Percentiles rank a stretch among this genome's conserved stretches.
Conservation (phyloP, 2,113 vertebrate genomes). For the Tragelaphus strepsiceros region DNA sequence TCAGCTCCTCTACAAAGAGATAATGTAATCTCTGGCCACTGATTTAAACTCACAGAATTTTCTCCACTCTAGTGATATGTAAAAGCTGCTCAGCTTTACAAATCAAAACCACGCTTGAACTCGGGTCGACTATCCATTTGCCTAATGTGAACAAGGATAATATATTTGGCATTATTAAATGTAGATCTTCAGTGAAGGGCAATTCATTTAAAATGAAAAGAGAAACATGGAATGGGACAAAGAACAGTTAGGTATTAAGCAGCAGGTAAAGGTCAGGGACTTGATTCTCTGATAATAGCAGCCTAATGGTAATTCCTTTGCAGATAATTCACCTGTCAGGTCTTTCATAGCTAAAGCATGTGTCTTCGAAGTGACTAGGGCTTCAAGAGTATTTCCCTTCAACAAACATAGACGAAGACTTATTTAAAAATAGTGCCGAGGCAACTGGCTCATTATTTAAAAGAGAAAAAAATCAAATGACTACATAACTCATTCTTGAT, state of each 20-base stretch:
- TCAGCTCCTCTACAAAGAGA: slow-evolving; percentile 25
- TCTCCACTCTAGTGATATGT: slow-evolving; percentile 12
- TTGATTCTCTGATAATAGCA: slow-evolving; percentile 71
- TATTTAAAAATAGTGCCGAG: not conserved
- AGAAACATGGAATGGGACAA: slow-evolving; percentile 61
- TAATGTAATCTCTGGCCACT: slow-evolving; percentile 37
- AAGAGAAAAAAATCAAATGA: not conserved
- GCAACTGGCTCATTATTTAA: not conserved
- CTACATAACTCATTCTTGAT: not conserved
- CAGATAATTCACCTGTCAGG: slow-evolving; percentile 83
- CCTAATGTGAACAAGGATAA: slow-evolving; percentile 20
- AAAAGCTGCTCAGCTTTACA: not conserved
- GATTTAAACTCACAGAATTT: slow-evolving; percentile 8
- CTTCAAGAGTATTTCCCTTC: slow-evolving; percentile 83
- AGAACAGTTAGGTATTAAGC: slow-evolving; percentile 57
- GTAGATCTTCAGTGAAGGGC: slow-evolving; percentile 2
- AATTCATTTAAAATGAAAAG: slow-evolving; percentile 32
- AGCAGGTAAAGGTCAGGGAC: slow-evolving; percentile 73
- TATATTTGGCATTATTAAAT: slow-evolving; percentile 42
- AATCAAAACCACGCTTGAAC: slow-evolving; percentile 19
- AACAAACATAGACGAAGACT: slow-evolving; percentile 49
- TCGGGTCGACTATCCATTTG: slow-evolving; percentile 9
- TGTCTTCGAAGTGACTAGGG: slow-evolving; percentile 72
- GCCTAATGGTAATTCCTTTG: slow-evolving; percentile 68
- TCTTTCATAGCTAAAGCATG: slow-evolving; percentile 83